Base-by-base conservation (phyloP, 2,797 vertebrate genomes). In the Esox lucius region DNA sequence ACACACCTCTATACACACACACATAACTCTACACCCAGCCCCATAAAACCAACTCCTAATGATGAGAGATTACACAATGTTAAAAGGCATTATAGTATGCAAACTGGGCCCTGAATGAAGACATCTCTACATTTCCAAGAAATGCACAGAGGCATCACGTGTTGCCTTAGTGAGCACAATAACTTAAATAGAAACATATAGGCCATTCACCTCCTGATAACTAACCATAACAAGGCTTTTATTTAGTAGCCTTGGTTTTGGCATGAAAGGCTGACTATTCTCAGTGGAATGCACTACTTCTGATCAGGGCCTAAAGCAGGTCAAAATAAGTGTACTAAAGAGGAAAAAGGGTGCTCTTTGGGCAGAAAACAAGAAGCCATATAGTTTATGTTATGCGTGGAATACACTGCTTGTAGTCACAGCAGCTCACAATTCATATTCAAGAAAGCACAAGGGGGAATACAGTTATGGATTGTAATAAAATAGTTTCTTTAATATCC, bases 1-100 rank as follows among this genome's bases (percentile, higher is more conserved):
- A 93, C 93, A 91, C 92, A 94, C n/a, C n/a, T n/a, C n/a, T n/a
- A n/a, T n/a, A n/a, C n/a, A 74, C 93, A 81, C 92, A 93, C 91
- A 93, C 93, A 91, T 92, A 24, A 17, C n/a, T 24, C 22, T 61
- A 87, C 77, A 73, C 48, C 73, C 61, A 77, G 33, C 67, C 70
- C 76, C 76, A 78, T 70, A 24, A 75, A 83, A 84, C 69, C 61
- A 82, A 88, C 88, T n/a, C 22, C 73, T 87, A 89, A 91, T 87
- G 85, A 83, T 78, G 77, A 83, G 87, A 85, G 85, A 90, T 90
- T 86, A 86, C 84, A 90, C 89, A 75, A 85, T 76, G 80, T 75
- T 82, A 84, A 74, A 76, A 82, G 68, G 87, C 84, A 90, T 89
- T 76, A 85, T 77, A 79, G 75, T 82, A 83, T 74, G 69, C 78